A percentile compares a stretch with the other conserved stretches of the same genome.
phyloP scores from a whole-genome alignment of 2,888 invertebrate genomes.

The Acronicta aceris region DNA sequence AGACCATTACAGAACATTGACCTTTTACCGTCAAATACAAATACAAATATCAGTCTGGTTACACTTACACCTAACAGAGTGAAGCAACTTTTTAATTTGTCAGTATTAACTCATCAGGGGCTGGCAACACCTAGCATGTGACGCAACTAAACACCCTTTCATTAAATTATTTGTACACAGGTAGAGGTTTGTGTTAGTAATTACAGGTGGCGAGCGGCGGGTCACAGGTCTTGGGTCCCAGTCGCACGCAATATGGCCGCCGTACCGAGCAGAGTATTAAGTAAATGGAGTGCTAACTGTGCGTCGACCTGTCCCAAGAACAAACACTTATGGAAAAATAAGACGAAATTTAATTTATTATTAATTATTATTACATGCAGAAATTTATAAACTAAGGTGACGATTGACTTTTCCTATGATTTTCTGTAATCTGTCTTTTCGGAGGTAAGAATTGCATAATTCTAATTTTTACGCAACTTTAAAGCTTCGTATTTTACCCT shows the following conservation, averaged over 20 bases:
- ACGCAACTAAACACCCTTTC: conserved; percentile 48
- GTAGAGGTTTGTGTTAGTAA: conserved; percentile 51
- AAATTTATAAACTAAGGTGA: too few species aligned
- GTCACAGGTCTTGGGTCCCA: conserved; percentile 35
- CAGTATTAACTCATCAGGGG: conserved; percentile 33
- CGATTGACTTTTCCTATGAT: too few species aligned
- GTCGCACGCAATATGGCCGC: conserved; percentile 48
- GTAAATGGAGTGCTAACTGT: conserved; percentile 10
- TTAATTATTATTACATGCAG: too few species aligned
- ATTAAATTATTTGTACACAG: conserved; percentile 55
- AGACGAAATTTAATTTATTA: too few species aligned
- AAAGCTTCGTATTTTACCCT: too few species aligned
- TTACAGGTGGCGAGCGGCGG: conserved; percentile 41
- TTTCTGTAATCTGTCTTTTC: too few species aligned
- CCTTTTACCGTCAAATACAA: background rate
- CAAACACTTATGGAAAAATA: too few species aligned
- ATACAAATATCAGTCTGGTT: background rate
- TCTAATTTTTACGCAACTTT: too few species aligned
- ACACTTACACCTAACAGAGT: too few species aligned
- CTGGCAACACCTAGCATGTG: conserved; percentile 15
- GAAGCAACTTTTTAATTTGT: conserved; percentile 26
- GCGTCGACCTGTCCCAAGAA: too few species aligned
- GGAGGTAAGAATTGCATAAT: too few species aligned
- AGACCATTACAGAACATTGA: background rate
- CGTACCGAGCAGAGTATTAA: conserved; percentile 15